Evolutionary conservation across 2,113 vertebrate genomes (phyloP).

Genomic region (Acanthisitta chloris): DNA sequence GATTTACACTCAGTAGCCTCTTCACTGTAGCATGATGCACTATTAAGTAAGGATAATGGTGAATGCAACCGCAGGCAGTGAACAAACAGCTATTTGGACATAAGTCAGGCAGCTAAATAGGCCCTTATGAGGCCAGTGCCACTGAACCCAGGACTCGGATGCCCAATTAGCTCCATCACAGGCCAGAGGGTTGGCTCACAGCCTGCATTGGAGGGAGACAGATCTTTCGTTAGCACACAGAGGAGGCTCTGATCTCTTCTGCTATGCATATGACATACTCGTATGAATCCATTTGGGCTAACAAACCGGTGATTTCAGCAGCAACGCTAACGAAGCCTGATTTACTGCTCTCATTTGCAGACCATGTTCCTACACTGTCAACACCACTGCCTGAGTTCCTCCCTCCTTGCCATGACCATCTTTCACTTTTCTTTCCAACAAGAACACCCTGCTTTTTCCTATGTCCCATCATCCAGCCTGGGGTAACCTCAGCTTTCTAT

Average conservation of each 20-base stretch:
- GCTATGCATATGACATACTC: accelerated
- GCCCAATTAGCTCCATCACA: neutral
- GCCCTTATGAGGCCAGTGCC: neutral
- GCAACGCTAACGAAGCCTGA: neutral
- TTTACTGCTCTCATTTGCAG: neutral
- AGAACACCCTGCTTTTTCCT: neutral
- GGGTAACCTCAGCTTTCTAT: neutral
- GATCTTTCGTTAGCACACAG: neutral
- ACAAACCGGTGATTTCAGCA: neutral
- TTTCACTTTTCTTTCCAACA: neutral
- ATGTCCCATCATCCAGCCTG: neutral
- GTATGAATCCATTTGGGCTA: neutral
- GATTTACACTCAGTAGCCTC: neutral
- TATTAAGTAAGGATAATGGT: neutral
- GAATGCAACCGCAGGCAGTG: neutral
- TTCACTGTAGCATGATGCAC: neutral
- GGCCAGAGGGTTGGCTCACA: neutral
- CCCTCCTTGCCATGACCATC: neutral
- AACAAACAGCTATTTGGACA: conserved; percentile 12
- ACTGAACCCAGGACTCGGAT: neutral
- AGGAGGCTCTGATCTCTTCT: neutral
- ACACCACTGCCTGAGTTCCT: neutral
- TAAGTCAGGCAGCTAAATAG: neutral
- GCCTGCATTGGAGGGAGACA: neutral
- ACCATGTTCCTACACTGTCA: neutral